Conservation (phyloP, 2,888 invertebrate genomes). For the Hololepta plana region DNA sequence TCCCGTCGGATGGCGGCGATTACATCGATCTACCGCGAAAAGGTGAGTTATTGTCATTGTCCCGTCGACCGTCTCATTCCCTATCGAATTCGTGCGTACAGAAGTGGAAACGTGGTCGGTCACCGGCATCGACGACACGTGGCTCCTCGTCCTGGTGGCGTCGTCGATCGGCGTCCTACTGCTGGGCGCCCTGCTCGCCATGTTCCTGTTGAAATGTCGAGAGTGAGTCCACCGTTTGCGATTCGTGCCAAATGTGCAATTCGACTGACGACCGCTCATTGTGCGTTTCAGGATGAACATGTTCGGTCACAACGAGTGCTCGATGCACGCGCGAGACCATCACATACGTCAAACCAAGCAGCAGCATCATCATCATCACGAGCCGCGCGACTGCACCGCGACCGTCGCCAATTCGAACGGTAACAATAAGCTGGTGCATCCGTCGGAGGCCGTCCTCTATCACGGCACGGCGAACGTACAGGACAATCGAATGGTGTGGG, state of each 20-base stretch:
- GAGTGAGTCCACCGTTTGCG: constrained; percentile 41
- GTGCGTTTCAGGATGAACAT: constrained; percentile 28
- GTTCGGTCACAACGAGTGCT: constrained; percentile 36
- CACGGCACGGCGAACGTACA: constrained; percentile 17
- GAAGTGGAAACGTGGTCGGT: constrained; percentile 40
- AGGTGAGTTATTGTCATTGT: constrained; percentile 30
- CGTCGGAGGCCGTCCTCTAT: constrained; percentile 21
- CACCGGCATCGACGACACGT: constrained; percentile 53
- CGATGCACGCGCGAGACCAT: constrained; percentile 20
- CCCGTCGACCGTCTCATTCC: neutral
- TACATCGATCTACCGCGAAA: constrained; percentile 65
- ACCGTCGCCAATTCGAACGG: constrained; percentile 27
- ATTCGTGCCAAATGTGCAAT: constrained; percentile 2
- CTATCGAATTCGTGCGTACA: constrained; percentile 8
- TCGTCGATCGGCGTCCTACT: constrained; percentile 66
- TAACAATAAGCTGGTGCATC: constrained; percentile 21
- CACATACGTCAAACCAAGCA: constrained; percentile 26
- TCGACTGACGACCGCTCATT: neutral
- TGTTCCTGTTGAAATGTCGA: constrained; percentile 65
- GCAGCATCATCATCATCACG: too few species aligned
- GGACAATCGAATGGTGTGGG: constrained; percentile 42
- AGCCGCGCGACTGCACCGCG: constrained; percentile 18
- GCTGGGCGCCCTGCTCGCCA: constrained; percentile 57
- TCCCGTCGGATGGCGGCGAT: constrained; percentile 32
- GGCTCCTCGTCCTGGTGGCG: constrained; percentile 63